Conservation (phyloP, 2,888 invertebrate species). For the Herminia tarsipennalis region DNA sequence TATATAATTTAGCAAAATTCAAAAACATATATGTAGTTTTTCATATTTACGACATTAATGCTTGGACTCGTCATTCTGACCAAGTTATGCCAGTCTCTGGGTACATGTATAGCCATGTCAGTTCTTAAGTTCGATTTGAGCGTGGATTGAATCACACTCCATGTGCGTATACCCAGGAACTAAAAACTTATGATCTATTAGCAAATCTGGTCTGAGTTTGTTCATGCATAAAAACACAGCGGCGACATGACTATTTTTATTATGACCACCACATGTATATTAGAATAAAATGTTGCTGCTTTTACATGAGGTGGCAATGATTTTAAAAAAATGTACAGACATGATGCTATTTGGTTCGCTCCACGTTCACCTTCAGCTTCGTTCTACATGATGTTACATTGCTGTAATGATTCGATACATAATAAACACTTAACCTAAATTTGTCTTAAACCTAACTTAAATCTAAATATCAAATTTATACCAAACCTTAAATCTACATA, state of each 20-base stretch:
- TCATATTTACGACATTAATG: constrained; percentile 9
- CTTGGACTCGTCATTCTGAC: too few relatives aligned
- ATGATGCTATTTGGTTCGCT: constrained; percentile 18
- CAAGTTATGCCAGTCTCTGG: constrained; percentile 14
- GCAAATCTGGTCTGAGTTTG: background rate
- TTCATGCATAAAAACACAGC: constrained; percentile 4
- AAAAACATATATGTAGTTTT: constrained; percentile 1
- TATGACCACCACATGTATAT: constrained; percentile 2
- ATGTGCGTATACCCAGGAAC: background rate
- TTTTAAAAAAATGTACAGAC: too few relatives aligned
- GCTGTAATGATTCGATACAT: too few relatives aligned
- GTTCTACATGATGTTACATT: constrained; percentile 18
- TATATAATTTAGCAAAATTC: constrained; percentile 5
- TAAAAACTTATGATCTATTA: background rate
- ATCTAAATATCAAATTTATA: too few relatives aligned
- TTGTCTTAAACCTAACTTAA: too few relatives aligned
- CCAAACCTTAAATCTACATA: too few relatives aligned
- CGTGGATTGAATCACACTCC: too few relatives aligned
- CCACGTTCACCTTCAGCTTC: constrained; percentile 18
- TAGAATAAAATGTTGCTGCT: background rate
- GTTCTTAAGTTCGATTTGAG: constrained; percentile 4
- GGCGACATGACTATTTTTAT: too few relatives aligned
- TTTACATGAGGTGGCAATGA: background rate
- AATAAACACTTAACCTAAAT: too few relatives aligned
- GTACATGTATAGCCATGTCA: constrained; percentile 11